phyloP scores from a whole-genome alignment of 1,140 invertebrate species.

The Drosophila auraria region DNA sequence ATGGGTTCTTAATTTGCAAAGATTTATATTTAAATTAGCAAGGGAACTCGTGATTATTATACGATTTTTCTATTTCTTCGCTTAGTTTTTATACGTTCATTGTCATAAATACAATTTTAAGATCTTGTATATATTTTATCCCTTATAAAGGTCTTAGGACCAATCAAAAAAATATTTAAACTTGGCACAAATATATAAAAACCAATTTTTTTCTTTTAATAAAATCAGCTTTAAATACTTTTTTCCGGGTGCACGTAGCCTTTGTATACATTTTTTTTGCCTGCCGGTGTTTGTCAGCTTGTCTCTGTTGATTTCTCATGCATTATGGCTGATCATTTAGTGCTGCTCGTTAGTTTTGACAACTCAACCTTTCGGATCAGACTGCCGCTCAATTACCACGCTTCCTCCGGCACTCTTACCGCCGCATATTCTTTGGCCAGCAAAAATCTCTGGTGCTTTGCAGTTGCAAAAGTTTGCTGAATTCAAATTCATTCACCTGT shows the following conservation, averaged over 20 bases:
- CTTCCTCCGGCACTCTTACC: conserved; percentile 2
- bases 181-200: too few relatives aligned
- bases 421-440: conserved; percentile 8
- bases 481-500: conserved; percentile 78
- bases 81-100: too few relatives aligned
- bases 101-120: too few relatives aligned
- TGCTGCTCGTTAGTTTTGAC: conserved; percentile 48
- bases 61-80: too few relatives aligned
- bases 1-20: not conserved
- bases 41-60: too few relatives aligned
- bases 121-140: too few relatives aligned
- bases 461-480: conserved; percentile 20
- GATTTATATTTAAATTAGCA: too few relatives aligned
- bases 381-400: conserved; percentile 15
- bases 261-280: conserved; percentile 5
- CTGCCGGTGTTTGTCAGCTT: not conserved
- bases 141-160: too few relatives aligned
- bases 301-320: conserved; percentile 16
- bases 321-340: conserved; percentile 37
- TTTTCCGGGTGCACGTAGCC: conserved; percentile 7
- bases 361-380: conserved; percentile 37
- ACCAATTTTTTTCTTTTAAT: too few relatives aligned
- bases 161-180: too few relatives aligned
- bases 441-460: conserved; percentile 5
- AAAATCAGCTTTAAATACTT: not conserved